Evolutionary conservation across 92 coral and sea anemone genomes (phyloP).

Genomic region (Scolanthus callimorphus): DNA sequence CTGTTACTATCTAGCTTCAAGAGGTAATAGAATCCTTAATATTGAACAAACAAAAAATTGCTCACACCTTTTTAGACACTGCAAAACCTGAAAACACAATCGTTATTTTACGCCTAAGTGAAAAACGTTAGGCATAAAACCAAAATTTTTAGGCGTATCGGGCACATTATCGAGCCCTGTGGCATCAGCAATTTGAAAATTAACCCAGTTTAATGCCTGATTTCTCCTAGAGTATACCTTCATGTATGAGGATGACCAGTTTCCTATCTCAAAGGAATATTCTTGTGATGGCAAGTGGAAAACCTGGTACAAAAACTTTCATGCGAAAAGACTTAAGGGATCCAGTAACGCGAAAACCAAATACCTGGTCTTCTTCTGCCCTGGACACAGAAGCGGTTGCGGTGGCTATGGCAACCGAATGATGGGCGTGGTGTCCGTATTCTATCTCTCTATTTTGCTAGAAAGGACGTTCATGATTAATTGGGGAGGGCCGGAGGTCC

Average conservation of each 20-base stretch:
- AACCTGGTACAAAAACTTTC: slow-evolving; percentile 29
- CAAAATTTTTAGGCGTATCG: too few species aligned
- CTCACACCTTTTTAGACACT: too few species aligned
- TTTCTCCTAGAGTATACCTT: background rate
- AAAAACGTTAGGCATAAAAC: too few species aligned
- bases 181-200: too few species aligned
- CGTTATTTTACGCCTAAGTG: too few species aligned
- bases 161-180: too few species aligned
- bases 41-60: too few species aligned
- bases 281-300: slow-evolving; percentile 30
- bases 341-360: slow-evolving; percentile 10
- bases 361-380: slow-evolving; percentile 25
- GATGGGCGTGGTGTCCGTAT: slow-evolving; percentile 32
- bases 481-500: slow-evolving; percentile 44
- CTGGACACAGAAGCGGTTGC: slow-evolving; percentile 24
- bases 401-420: slow-evolving; percentile 49
- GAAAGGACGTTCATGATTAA: slow-evolving; percentile 30
- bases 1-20: too few species aligned
- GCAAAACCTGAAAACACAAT: too few species aligned
- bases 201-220: too few species aligned
- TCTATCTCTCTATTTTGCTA: slow-evolving; percentile 34
- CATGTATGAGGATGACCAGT: slow-evolving; percentile 13
- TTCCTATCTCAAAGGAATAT: slow-evolving; percentile 11
- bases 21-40: too few species aligned
- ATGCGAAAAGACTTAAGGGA: background rate